phyloP scores from a whole-genome alignment of 2,797 vertebrate species.

The Rachycentron canadum region DNA sequence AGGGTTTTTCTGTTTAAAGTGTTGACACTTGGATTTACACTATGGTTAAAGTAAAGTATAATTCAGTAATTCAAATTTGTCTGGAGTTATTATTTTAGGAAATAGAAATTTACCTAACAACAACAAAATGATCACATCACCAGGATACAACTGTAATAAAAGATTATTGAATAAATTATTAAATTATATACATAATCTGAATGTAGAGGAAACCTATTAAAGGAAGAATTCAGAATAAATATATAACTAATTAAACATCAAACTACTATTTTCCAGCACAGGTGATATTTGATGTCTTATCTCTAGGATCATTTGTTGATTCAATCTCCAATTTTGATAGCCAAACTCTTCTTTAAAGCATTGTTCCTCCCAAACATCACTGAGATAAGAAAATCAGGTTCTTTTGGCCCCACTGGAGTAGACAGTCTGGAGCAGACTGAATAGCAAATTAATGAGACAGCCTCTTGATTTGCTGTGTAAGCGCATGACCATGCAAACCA shows the following conservation, averaged over 20 bases:
- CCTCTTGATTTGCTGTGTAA: constrained; percentile 66
- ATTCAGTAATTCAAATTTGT: background rate
- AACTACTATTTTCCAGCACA: background rate
- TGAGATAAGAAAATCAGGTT: background rate
- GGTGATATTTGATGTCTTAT: background rate
- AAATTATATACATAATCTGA: background rate
- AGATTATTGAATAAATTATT: too few relatives aligned
- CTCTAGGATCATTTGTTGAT: background rate
- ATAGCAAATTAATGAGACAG: constrained; percentile 69
- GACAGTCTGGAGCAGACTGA: constrained; percentile 26
- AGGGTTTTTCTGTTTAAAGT: background rate
- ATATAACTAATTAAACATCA: background rate
- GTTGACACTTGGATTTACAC: background rate
- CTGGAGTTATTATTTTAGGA: background rate
- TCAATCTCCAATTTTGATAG: background rate
- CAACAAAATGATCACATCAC: background rate
- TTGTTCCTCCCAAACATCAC: background rate
- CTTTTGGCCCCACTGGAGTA: constrained; percentile 32
- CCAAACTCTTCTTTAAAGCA: background rate
- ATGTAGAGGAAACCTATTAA: background rate
- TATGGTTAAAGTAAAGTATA: background rate
- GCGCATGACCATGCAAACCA: constrained; percentile 68
- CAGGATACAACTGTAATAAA: background rate
- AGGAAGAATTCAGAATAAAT: background rate
- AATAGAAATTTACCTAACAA: background rate